A percentile compares a stretch with the other conserved stretches of the same genome.
These are phyloP conservation scores for Silurus glanis DNA, from an alignment of 2,113 vertebrate species.

Conservation along the genomic window DNA sequence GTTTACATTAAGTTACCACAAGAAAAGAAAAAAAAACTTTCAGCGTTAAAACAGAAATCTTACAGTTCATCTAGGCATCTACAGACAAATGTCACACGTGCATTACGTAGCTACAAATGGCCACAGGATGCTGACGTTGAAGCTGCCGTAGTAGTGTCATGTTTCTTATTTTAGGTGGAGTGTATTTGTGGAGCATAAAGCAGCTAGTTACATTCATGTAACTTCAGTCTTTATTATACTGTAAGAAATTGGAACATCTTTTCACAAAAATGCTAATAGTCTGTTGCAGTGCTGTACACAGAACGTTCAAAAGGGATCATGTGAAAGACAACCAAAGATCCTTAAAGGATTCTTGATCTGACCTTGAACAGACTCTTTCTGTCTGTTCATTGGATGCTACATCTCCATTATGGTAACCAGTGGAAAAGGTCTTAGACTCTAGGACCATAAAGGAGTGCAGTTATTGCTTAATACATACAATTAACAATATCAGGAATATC, in stretches of 20 bases:
- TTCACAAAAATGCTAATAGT: background rate
- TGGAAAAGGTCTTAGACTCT: background rate
- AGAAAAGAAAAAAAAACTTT: slow-evolving; percentile 36
- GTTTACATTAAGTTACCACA: slow-evolving; percentile 44
- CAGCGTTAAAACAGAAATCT: background rate
- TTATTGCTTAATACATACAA: background rate
- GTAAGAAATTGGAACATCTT: background rate
- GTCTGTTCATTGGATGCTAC: background rate
- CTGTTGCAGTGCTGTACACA: background rate
- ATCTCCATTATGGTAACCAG: background rate
- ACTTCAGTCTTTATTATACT: background rate
- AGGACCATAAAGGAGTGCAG: background rate
- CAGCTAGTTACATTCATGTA: background rate
- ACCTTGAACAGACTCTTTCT: background rate
- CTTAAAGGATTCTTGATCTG: background rate
- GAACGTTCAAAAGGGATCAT: background rate
- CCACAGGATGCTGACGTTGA: background rate
- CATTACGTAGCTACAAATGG: background rate
- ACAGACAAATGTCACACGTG: background rate
- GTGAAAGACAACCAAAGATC: background rate
- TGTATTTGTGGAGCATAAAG: background rate
- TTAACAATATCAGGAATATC: no score
- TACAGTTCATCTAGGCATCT: background rate
- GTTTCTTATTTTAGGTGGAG: background rate
- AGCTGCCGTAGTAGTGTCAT: background rate